Percentiles rank a stretch among this genome's conserved stretches.
Conservation (phyloP, 2,888 invertebrate genomes). For the Athetis lepigone region DNA sequence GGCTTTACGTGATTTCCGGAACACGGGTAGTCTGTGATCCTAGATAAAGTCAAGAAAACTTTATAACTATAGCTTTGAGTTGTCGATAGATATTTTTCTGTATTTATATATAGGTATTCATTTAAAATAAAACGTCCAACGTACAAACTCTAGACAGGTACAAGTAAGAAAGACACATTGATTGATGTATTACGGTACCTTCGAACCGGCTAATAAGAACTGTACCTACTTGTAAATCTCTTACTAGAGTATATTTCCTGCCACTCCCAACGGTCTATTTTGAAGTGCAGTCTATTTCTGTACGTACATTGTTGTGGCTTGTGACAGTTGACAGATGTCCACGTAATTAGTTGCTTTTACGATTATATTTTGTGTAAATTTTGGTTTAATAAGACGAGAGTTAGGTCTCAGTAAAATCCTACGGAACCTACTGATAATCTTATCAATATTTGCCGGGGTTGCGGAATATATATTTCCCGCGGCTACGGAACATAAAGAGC, state of each 20-base stretch:
- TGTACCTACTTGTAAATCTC: slow-evolving; percentile 38
- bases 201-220: not conserved
- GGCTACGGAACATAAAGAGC: no score
- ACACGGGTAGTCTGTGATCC: no score
- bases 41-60: no score
- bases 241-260: slow-evolving; percentile 45
- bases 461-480: no score
- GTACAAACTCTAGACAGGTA: slow-evolving; percentile 43
- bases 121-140: slow-evolving; percentile 8
- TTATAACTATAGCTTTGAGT: no score
- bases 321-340: slow-evolving; percentile 57
- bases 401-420: no score
- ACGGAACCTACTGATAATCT: no score
- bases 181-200: slow-evolving; percentile 49
- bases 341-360: slow-evolving; percentile 58
- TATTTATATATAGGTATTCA: no score
- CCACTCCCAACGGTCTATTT: slow-evolving; percentile 66
- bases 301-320: slow-evolving; percentile 61
- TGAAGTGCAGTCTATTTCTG: slow-evolving; percentile 59
- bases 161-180: slow-evolving; percentile 43
- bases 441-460: no score
- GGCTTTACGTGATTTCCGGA: no score
- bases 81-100: no score
- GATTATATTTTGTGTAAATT: slow-evolving; percentile 17
- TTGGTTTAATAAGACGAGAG: slow-evolving; percentile 8